A percentile compares a stretch with the other conserved stretches of the same genome.
Conservation (phyloP, 2,113 vertebrate genomes). For the Pollimyrus isidori region DNA sequence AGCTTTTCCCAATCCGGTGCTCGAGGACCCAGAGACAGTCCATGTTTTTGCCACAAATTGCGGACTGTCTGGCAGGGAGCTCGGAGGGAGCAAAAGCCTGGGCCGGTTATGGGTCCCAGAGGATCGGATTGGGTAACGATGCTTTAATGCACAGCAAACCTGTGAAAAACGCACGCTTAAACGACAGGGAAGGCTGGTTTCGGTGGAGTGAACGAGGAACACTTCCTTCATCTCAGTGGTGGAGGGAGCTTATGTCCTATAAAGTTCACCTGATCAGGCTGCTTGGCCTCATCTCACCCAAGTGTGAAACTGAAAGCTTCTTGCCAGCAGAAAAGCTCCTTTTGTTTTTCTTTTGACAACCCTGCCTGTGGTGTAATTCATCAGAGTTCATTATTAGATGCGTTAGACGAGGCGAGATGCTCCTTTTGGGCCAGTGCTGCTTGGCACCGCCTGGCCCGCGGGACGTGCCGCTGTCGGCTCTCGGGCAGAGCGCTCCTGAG, state of each 20-base stretch:
- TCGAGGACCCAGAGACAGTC: background rate
- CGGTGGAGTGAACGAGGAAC: background rate
- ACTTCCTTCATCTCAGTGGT: background rate
- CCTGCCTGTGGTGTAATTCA: background rate
- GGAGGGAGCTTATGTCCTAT: background rate
- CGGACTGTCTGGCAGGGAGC: background rate
- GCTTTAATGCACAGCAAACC: background rate
- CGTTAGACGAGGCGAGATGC: background rate
- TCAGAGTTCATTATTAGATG: background rate
- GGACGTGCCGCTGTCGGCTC: background rate
- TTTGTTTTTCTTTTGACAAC: background rate
- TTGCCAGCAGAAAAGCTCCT: background rate
- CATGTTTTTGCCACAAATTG: background rate
- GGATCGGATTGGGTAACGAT: background rate
- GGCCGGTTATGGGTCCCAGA: background rate
- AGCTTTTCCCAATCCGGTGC: background rate
- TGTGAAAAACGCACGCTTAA: background rate
- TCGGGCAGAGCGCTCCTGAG: background rate
- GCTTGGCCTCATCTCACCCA: background rate
- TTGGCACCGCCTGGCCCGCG: background rate
- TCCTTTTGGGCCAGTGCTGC: background rate
- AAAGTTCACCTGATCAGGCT: constrained; percentile 14
- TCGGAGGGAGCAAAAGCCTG: background rate
- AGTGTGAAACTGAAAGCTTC: background rate
- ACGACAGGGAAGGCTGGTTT: background rate